Evolutionary conservation across 2,113 vertebrate species (phyloP).

Genomic region (Heterocephalus glaber): DNA sequence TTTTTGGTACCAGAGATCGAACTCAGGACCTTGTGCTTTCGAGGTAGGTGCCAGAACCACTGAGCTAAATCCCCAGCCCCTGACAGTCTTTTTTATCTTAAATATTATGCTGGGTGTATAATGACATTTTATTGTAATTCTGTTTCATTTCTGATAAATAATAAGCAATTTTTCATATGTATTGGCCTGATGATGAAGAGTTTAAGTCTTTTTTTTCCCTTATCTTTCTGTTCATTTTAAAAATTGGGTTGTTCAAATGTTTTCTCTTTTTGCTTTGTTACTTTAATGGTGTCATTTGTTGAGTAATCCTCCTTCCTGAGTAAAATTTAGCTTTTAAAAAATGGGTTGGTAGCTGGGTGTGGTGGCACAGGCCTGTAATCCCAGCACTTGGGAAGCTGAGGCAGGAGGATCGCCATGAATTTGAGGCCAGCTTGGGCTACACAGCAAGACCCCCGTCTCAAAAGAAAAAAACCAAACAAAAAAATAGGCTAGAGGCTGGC

Average conservation of each 20-base stretch:
- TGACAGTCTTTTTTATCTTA: background rate
- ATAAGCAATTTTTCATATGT: background rate
- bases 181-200: background rate
- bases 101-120: background rate
- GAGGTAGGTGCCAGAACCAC: no score
- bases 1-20: no score
- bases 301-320: background rate
- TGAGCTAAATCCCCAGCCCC: no score
- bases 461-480: background rate
- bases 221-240: background rate
- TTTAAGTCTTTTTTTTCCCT: background rate
- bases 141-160: background rate
- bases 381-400: background rate
- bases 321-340: background rate
- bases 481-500: background rate
- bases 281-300: background rate
- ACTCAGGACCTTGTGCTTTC: no score
- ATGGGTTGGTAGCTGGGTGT: background rate
- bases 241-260: background rate
- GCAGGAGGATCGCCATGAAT: background rate
- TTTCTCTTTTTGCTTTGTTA: background rate
- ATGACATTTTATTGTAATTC: background rate
- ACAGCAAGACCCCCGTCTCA: background rate
- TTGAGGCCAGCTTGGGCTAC: background rate
- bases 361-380: background rate